These are phyloP conservation scores for Geothlypis trichas DNA, from an alignment of 2,113 vertebrate species.

Conservation along the genomic window DNA sequence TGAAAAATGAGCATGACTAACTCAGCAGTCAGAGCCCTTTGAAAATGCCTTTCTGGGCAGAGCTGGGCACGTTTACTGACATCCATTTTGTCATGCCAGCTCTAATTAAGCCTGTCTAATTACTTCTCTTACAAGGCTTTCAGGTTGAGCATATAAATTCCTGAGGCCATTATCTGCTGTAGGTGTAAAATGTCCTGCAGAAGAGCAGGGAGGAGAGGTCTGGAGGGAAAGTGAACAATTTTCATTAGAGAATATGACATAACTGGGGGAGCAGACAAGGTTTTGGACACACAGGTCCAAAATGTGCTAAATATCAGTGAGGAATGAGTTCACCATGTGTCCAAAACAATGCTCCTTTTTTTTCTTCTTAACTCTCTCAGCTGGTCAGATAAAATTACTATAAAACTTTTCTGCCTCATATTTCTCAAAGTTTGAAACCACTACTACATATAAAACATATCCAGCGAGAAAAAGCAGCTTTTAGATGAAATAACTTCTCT, in stretches of 20 bases:
- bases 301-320: background rate
- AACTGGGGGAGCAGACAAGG: background rate
- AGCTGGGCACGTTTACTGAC: background rate
- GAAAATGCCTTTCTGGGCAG: constrained; percentile 17
- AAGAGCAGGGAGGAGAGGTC: background rate
- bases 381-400: background rate
- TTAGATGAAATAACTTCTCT: background rate
- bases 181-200: background rate
- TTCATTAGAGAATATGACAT: background rate
- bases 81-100: background rate
- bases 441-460: background rate
- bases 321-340: background rate
- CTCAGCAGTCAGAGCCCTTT: background rate
- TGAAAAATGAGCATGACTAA: constrained; percentile 15
- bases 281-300: background rate
- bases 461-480: background rate
- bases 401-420: background rate
- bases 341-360: background rate
- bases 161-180: background rate
- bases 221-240: background rate
- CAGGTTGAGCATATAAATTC: background rate
- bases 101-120: constrained; percentile 58
- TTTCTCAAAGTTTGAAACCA: background rate
- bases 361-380: background rate
- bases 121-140: constrained; percentile 25